Conservation (phyloP, 2,797 vertebrate species). For the Cuniculus paca region DNA sequence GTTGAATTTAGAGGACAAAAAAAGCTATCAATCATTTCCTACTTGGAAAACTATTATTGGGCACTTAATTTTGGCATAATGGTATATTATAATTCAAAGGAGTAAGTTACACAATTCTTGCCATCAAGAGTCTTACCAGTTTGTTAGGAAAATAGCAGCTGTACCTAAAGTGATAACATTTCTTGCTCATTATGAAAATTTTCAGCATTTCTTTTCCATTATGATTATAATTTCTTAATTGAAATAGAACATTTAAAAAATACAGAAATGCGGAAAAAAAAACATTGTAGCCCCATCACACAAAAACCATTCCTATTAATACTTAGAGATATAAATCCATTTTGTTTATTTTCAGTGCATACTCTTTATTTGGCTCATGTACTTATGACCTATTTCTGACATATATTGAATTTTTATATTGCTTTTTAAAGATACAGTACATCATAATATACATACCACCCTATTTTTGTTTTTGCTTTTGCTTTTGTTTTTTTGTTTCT, state of each 20-base stretch:
- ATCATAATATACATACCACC: neutral
- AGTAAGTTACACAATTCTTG: slow-evolving; percentile 35
- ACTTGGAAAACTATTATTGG: slow-evolving; percentile 49
- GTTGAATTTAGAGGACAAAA: neutral
- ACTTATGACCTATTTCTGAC: neutral
- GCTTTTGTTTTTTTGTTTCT: neutral
- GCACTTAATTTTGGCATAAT: neutral
- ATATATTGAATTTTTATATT: neutral
- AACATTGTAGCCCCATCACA: neutral
- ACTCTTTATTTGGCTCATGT: neutral
- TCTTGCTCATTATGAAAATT: neutral
- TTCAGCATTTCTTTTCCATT: neutral
- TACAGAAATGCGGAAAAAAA: neutral
- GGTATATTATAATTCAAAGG: slow-evolving; percentile 2
- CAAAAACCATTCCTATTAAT: neutral
- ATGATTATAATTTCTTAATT: slow-evolving; percentile 1
- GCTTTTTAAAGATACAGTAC: neutral
- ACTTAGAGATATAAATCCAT: neutral
- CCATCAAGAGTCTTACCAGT: neutral
- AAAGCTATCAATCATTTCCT: slow-evolving; percentile 22
- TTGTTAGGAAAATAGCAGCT: neutral
- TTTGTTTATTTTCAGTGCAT: neutral
- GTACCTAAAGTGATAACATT: neutral
- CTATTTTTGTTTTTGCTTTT: neutral
- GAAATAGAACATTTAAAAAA: slow-evolving; percentile 45